Percentiles rank a stretch among this genome's conserved stretches.
Evolutionary conservation across 2,113 vertebrate species (phyloP).

Genomic region (Alaudala cheleensis): DNA sequence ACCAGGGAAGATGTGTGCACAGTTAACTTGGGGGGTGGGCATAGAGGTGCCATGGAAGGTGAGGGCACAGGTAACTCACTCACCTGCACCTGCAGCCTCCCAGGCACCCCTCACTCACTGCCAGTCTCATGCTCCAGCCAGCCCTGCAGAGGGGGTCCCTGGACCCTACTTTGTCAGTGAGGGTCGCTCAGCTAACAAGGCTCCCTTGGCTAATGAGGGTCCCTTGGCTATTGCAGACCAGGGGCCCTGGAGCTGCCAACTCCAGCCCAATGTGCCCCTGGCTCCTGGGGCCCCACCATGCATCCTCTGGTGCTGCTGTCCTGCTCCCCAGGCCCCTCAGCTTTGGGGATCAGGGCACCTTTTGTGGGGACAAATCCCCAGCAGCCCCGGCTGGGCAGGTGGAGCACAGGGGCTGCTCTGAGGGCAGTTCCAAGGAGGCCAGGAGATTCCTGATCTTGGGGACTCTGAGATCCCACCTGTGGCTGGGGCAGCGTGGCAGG

Average conservation of each 20-base stretch:
- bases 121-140: background rate
- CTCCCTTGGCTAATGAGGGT: background rate
- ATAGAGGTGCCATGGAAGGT: background rate
- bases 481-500: fast-evolving
- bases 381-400: fast-evolving
- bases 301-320: background rate
- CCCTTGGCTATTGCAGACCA: background rate
- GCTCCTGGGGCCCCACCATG: fast-evolving
- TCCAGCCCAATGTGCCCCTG: background rate
- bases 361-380: background rate
- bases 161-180: background rate
- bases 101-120: background rate
- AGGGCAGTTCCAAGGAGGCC: background rate
- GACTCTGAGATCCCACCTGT: background rate
- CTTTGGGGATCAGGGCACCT: background rate
- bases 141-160: background rate
- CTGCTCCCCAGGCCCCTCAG: background rate
- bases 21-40: fast-evolving
- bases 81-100: background rate
- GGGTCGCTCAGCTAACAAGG: fast-evolving
- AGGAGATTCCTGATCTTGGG: fast-evolving
- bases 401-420: background rate
- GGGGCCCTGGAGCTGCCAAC: background rate
- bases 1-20: background rate
- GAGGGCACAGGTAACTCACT: background rate